Conservation (phyloP, 2,113 vertebrate genomes). For the Mellivora capensis region DNA sequence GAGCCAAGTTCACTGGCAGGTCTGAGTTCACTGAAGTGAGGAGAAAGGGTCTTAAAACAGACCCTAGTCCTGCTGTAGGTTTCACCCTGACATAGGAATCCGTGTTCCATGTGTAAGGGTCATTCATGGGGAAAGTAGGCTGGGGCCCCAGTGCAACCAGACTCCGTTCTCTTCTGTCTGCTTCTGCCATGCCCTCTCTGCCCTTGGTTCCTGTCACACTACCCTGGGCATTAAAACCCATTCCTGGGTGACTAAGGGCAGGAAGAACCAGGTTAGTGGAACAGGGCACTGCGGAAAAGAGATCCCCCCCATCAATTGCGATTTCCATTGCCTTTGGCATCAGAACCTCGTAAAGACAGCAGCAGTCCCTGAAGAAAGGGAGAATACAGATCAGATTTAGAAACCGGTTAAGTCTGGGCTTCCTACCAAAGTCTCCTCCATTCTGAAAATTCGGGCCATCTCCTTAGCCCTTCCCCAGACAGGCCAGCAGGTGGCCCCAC, state of each 20-base stretch:
- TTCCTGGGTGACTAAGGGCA: background rate
- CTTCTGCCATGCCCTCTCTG: background rate
- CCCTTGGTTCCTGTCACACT: background rate
- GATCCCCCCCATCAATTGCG: background rate
- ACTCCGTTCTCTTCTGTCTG: background rate
- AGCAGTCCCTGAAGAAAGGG: background rate
- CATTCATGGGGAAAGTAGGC: background rate
- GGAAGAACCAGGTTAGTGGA: fast-evolving
- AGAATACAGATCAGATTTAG: background rate
- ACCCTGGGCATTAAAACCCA: background rate
- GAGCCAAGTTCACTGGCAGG: background rate
- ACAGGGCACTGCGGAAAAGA: background rate
- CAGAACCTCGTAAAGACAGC: background rate
- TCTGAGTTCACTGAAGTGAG: background rate
- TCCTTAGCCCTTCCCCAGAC: background rate
- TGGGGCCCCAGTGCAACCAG: background rate
- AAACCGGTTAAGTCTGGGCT: background rate
- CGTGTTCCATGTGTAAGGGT: background rate
- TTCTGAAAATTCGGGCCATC: background rate
- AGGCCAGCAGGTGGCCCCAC: conserved; percentile 62
- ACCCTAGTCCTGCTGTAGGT: background rate
- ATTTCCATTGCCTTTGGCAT: background rate
- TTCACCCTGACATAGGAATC: background rate
- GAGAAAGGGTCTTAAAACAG: background rate
- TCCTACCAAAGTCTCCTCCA: background rate